phyloP scores from a whole-genome alignment of 2,888 invertebrate species.

The Heteropelma amictum region DNA sequence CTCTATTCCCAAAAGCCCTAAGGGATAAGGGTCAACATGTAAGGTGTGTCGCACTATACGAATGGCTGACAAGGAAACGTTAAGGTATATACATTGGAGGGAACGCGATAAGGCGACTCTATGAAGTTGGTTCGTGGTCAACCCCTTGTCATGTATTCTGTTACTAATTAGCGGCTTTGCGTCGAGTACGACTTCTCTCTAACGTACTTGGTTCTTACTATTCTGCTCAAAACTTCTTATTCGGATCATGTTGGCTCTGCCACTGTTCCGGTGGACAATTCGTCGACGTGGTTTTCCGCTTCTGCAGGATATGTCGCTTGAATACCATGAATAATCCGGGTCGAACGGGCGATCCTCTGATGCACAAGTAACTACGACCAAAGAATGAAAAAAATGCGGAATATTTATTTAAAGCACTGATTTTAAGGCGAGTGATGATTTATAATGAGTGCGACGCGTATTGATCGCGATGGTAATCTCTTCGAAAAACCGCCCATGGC shows the following conservation, averaged over 20 bases:
- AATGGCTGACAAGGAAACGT: slow-evolving; percentile 6
- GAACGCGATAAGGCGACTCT: slow-evolving; percentile 3
- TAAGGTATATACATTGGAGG: not conserved
- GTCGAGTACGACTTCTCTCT: slow-evolving; percentile 7
- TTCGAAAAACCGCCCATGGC: no score
- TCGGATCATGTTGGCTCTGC: no score
- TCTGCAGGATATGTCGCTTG: no score
- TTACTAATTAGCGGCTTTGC: slow-evolving; percentile 40
- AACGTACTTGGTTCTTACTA: not conserved
- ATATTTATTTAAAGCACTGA: not conserved
- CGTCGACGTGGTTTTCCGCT: no score
- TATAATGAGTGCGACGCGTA: no score
- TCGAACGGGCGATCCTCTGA: not conserved
- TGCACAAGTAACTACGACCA: not conserved
- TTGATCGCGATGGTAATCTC: no score
- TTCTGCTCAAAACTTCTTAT: not conserved
- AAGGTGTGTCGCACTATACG: not conserved
- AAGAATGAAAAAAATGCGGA: slow-evolving; percentile 7
- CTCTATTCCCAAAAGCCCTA: slow-evolving; percentile 55
- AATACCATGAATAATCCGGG: no score
- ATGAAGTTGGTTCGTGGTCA: slow-evolving; percentile 10
- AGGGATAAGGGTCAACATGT: slow-evolving; percentile 22
- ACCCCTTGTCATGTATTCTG: slow-evolving; percentile 30
- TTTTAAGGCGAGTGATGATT: slow-evolving; percentile 58
- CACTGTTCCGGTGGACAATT: no score